Conservation (phyloP, 2,113 vertebrate species). For the Sula dactylatra region DNA sequence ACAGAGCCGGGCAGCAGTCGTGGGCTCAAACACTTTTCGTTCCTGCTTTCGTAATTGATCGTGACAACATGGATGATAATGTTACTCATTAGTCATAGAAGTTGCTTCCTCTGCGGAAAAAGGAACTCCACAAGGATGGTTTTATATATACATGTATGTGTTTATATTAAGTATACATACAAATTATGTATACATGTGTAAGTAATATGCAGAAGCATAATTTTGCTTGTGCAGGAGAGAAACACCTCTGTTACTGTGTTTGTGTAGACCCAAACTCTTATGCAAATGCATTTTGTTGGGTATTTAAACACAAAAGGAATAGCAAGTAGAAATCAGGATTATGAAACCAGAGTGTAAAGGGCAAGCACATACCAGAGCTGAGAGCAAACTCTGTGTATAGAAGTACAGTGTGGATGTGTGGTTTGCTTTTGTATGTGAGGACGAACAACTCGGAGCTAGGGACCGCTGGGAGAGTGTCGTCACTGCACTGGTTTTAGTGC, state of each 20-base stretch:
- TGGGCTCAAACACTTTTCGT: fast-evolving
- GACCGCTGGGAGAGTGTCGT: background rate
- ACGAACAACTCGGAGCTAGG: background rate
- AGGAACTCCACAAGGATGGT: background rate
- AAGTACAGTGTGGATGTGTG: fast-evolving
- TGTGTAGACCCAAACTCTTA: background rate
- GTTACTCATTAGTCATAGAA: background rate
- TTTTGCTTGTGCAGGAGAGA: background rate
- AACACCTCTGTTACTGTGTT: background rate
- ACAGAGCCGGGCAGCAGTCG: background rate
- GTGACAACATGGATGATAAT: background rate
- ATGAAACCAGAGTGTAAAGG: background rate
- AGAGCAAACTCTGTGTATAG: background rate
- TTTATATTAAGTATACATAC: background rate
- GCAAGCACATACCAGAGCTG: background rate
- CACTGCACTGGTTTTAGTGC: background rate
- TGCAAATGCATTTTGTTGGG: background rate
- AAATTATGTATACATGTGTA: background rate
- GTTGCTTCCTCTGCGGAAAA: background rate
- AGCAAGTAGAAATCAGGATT: background rate
- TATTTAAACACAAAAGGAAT: background rate
- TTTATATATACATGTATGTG: background rate
- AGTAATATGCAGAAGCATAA: background rate
- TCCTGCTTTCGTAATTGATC: background rate
- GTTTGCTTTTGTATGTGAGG: background rate